These are phyloP conservation scores for Caenorhabditis uteleia DNA, from an alignment of 2,888 invertebrate species.

Conservation along the genomic window DNA sequence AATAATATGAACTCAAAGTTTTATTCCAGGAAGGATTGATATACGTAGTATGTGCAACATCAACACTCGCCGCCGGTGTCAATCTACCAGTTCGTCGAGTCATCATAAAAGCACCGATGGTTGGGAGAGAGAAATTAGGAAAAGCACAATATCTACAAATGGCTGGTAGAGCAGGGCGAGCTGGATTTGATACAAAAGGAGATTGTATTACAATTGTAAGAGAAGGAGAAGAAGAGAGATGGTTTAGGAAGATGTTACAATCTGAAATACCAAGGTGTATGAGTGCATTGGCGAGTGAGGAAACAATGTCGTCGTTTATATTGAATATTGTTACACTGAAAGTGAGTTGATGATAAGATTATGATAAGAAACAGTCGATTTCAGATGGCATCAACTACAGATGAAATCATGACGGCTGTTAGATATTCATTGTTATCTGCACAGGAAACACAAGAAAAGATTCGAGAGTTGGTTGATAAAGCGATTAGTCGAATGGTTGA, in stretches of 20 bases:
- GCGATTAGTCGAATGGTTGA: conserved; percentile 17
- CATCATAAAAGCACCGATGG: conserved; percentile 85
- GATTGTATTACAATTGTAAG: conserved; percentile 87
- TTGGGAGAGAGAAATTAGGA: conserved; percentile 80
- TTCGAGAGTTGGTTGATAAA: conserved; percentile 7
- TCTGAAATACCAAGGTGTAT: conserved; percentile 47
- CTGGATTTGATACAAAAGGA: conserved; percentile 82
- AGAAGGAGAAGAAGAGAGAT: conserved; percentile 73
- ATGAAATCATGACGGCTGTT: conserved; percentile 40
- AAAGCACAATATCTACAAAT: conserved; percentile 90
- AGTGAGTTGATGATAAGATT: conserved; percentile 17
- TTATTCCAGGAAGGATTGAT: too few relatives aligned
- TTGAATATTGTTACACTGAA: conserved; percentile 56
- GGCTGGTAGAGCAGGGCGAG: conserved; percentile 90
- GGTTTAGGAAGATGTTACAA: conserved; percentile 58
- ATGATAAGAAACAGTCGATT: not conserved
- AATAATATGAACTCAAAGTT: not conserved
- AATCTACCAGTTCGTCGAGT: conserved; percentile 76
- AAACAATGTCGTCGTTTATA: conserved; percentile 49
- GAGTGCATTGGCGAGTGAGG: conserved; percentile 38
- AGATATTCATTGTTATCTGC: conserved; percentile 39
- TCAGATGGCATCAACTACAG: conserved; percentile 36
- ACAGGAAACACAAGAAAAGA: conserved; percentile 35
- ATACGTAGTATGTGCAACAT: conserved; percentile 89
- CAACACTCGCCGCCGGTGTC: conserved; percentile 90